These are phyloP conservation scores for Bubo blakistoni DNA, from an alignment of 2,113 vertebrate genomes.

Conservation along the genomic window DNA sequence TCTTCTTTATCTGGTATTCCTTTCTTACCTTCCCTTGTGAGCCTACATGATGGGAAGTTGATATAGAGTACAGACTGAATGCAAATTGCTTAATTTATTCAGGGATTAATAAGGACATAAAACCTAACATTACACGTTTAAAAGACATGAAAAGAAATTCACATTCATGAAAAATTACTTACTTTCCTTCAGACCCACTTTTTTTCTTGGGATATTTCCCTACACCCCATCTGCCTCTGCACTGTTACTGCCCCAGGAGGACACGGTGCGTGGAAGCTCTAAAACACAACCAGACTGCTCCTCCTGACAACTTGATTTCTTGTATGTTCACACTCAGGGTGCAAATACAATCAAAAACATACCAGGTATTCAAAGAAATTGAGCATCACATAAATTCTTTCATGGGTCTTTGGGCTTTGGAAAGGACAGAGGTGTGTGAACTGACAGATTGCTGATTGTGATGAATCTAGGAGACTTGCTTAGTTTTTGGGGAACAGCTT, in stretches of 20 bases:
- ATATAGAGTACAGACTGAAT: not conserved
- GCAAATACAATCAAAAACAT: not conserved
- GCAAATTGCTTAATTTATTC: not conserved
- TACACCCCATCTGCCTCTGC: fast-evolving
- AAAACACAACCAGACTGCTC: not conserved
- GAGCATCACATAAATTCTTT: not conserved
- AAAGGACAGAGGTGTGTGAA: not conserved
- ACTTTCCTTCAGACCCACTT: not conserved
- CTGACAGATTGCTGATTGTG: not conserved
- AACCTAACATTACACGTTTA: not conserved
- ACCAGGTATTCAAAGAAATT: not conserved
- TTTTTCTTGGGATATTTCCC: not conserved
- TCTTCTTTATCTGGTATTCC: not conserved
- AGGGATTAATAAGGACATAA: not conserved
- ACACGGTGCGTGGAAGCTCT: fast-evolving
- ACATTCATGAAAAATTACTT: not conserved
- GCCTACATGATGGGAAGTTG: not conserved
- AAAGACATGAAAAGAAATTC: not conserved
- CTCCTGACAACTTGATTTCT: not conserved
- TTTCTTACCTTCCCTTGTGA: not conserved
- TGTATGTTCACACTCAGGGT: too few species aligned
- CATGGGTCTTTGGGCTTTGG: not conserved
- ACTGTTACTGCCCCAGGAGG: not conserved
- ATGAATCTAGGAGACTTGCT: not conserved
- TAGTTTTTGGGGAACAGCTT: not conserved